Percentiles rank a stretch among this genome's conserved stretches.
phyloP scores from a whole-genome alignment of 1,140 invertebrate genomes.

The Drosophila triauraria region DNA sequence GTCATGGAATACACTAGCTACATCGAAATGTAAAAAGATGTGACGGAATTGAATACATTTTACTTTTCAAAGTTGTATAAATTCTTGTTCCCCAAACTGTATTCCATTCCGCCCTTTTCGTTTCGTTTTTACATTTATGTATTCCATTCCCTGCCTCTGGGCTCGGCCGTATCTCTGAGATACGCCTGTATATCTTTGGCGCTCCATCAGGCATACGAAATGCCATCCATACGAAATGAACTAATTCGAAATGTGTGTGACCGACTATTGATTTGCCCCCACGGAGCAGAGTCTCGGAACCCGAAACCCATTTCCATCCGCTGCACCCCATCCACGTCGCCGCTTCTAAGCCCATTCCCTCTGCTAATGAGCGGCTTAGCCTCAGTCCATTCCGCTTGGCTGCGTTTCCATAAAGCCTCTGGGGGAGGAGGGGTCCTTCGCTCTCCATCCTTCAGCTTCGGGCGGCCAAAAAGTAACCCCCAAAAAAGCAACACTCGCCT shows the following conservation, averaged over 20 bases:
- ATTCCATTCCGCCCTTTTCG: background rate
- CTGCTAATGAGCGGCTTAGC: constrained; percentile 68
- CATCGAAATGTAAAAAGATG: constrained; percentile 1
- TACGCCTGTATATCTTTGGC: constrained; percentile 13
- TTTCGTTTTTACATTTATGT: constrained; percentile 11
- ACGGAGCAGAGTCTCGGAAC: constrained; percentile 16
- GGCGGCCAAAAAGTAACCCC: constrained; percentile 51
- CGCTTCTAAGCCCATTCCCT: constrained; percentile 12
- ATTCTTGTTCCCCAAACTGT: background rate
- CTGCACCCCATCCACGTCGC: background rate
- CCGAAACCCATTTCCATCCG: constrained; percentile 37
- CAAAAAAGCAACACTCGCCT: constrained; percentile 32
- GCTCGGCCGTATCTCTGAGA: constrained; percentile 14
- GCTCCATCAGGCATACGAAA: constrained; percentile 35
- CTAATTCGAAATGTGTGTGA: constrained; percentile 56
- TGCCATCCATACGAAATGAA: constrained; percentile 46
- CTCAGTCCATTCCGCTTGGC: constrained; percentile 62
- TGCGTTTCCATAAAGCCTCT: constrained; percentile 58
- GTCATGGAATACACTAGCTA: background rate
- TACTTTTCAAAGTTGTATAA: background rate
- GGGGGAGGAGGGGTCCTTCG: background rate
- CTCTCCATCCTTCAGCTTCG: background rate
- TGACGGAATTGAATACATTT: constrained; percentile 15
- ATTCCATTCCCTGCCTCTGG: constrained; percentile 12
- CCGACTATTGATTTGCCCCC: constrained; percentile 47